Evolutionary conservation across 2,113 vertebrate genomes (phyloP).

Genomic region (Corythornis madagascariensis): DNA sequence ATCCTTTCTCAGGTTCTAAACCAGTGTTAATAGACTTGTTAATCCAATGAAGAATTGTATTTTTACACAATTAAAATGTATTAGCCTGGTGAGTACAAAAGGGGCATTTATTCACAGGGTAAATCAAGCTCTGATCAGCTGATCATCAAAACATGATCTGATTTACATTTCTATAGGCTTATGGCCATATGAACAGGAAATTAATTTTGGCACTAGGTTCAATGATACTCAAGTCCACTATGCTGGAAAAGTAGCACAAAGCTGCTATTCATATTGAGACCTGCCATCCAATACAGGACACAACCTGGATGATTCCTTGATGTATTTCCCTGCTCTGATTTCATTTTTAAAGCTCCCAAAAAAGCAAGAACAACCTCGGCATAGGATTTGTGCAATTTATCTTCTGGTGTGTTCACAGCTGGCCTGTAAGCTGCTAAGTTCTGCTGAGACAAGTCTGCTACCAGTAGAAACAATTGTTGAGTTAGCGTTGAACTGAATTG

Average conservation of each 20-base stretch:
- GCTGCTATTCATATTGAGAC: constrained; percentile 47
- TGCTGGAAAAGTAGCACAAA: constrained; percentile 43
- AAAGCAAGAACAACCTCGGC: not conserved
- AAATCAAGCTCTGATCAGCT: constrained; percentile 80
- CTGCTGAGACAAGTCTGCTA: not conserved
- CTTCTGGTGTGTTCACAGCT: not conserved
- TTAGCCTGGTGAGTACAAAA: constrained; percentile 73
- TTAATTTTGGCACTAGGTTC: constrained; percentile 76
- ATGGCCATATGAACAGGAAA: constrained; percentile 75
- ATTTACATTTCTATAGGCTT: constrained; percentile 84
- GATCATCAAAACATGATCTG: constrained; percentile 81
- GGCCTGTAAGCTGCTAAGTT: not conserved
- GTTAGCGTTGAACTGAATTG: not conserved
- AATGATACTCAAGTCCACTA: constrained; percentile 51
- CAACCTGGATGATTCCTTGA: not conserved
- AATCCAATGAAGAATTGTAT: constrained; percentile 77
- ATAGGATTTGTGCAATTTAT: not conserved
- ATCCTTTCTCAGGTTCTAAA: constrained; percentile 69
- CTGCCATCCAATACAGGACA: not conserved
- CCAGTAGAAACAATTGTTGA: not conserved
- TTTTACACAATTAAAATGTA: constrained; percentile 79
- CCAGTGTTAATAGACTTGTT: constrained; percentile 74
- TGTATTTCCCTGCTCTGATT: not conserved
- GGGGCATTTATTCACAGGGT: constrained; percentile 66
- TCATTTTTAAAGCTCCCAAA: not conserved